Evolutionary conservation across 2,888 invertebrate genomes (phyloP).

Genomic region (Trissolcus brochymenae): DNA sequence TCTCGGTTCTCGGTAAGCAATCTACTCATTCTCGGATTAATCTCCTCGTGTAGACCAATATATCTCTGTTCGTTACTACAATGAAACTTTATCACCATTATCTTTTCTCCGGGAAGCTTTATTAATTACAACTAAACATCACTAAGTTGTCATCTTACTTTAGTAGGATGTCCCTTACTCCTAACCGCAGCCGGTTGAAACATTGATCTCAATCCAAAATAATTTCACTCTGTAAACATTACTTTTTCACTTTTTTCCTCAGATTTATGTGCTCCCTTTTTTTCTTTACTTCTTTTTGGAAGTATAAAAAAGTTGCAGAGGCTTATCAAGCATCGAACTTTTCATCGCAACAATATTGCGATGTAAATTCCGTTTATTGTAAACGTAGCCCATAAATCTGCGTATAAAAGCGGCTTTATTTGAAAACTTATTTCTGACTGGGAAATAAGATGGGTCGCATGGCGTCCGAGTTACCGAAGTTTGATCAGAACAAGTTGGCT

Average conservation of each 20-base stretch:
- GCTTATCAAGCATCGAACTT: too few species aligned
- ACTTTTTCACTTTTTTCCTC: too few species aligned
- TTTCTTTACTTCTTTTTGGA: too few species aligned
- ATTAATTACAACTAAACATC: constrained; percentile 29
- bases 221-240: too few species aligned
- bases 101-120: constrained; percentile 28
- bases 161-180: too few species aligned
- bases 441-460: constrained; percentile 22
- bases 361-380: constrained; percentile 13
- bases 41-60: constrained; percentile 40
- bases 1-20: constrained; percentile 83
- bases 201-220: too few species aligned
- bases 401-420: constrained; percentile 27
- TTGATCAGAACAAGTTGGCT: constrained; percentile 33
- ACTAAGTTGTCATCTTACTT: not conserved
- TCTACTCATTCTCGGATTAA: constrained; percentile 51
- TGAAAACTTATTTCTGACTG: constrained; percentile 32
- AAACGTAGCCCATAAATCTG: constrained; percentile 15
- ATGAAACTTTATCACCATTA: constrained; percentile 44
- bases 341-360: not conserved
- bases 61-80: constrained; percentile 43
- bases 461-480: constrained; percentile 24
- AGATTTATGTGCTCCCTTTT: too few species aligned
- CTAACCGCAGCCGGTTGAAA: too few species aligned
- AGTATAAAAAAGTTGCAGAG: too few species aligned